A percentile compares a stretch with the other conserved stretches of the same genome.
Evolutionary conservation across 2,888 invertebrate genomes (phyloP).

Genomic region (Esperia sulphurella): DNA sequence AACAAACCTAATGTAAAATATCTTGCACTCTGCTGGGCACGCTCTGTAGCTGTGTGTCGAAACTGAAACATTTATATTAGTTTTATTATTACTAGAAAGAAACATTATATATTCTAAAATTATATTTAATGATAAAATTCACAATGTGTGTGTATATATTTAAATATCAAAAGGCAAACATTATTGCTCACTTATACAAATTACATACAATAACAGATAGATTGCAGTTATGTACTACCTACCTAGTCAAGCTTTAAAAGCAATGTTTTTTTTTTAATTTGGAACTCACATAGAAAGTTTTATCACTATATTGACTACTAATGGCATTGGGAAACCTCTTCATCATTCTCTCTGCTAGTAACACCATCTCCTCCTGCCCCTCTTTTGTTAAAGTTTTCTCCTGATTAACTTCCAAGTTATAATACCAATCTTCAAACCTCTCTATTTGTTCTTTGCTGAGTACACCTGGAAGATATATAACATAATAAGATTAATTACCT

Average conservation of each 20-base stretch:
- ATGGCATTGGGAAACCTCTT: slow-evolving; percentile 83
- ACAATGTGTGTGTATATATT: neutral
- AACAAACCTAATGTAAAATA: slow-evolving; percentile 88
- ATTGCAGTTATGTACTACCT: too few relatives aligned
- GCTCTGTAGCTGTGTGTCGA: slow-evolving; percentile 87
- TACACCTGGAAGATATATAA: slow-evolving; percentile 42
- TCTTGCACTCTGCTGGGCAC: slow-evolving; percentile 86
- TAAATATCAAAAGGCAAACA: too few relatives aligned
- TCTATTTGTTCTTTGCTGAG: slow-evolving; percentile 58
- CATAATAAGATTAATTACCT: too few relatives aligned
- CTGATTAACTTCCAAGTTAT: slow-evolving; percentile 66
- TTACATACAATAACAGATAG: too few relatives aligned
- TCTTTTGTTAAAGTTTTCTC: slow-evolving; percentile 83
- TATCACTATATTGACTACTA: slow-evolving; percentile 79
- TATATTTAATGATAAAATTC: neutral
- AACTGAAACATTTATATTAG: slow-evolving; percentile 74
- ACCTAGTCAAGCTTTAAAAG: too few relatives aligned
- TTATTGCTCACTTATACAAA: too few relatives aligned
- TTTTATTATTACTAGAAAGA: neutral
- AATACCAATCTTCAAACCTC: slow-evolving; percentile 80
- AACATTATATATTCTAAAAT: neutral
- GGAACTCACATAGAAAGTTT: slow-evolving; percentile 75
- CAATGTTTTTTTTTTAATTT: neutral
- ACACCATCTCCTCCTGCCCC: slow-evolving; percentile 86
- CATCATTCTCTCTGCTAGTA: slow-evolving; percentile 86